Evolutionary conservation across 1,140 invertebrate species (phyloP).

Genomic region (Ridgeia piscesae): DNA sequence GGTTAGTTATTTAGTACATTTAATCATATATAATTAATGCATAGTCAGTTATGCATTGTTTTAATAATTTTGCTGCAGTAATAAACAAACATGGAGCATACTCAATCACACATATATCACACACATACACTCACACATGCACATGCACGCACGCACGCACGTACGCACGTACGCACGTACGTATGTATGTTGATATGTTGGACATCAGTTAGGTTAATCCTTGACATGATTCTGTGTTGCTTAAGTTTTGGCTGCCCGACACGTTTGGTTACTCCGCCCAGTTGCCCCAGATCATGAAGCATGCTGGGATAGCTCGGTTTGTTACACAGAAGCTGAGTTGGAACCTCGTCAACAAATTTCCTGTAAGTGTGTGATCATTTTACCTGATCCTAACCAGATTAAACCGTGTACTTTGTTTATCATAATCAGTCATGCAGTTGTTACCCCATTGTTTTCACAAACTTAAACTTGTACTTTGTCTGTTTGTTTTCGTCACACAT

Average conservation of each 20-base stretch:
- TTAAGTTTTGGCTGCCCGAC: constrained; percentile 65
- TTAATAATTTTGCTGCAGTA: too few relatives aligned
- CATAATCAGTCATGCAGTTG: not conserved
- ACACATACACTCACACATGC: not conserved
- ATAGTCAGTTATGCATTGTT: too few relatives aligned
- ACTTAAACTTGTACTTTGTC: too few relatives aligned
- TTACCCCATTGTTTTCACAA: too few relatives aligned
- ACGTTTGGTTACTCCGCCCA: constrained; percentile 66
- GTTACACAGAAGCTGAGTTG: constrained; percentile 65
- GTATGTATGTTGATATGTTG: not conserved
- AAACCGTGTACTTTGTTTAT: too few relatives aligned
- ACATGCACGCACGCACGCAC: not conserved
- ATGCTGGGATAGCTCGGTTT: constrained; percentile 59
- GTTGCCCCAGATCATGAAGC: constrained; percentile 63
- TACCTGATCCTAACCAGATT: not conserved
- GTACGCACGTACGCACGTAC: not conserved
- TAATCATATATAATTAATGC: too few relatives aligned
- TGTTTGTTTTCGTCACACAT: too few relatives aligned
- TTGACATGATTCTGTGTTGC: constrained; percentile 13
- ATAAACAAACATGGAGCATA: too few relatives aligned
- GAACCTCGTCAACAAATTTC: constrained; percentile 65
- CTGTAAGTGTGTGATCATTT: constrained; percentile 45
- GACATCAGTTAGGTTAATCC: not conserved
- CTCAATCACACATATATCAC: too few relatives aligned
- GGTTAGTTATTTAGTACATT: too few relatives aligned